Conservation (phyloP, 2,888 invertebrate species). For the Ormyrus labotus region DNA sequence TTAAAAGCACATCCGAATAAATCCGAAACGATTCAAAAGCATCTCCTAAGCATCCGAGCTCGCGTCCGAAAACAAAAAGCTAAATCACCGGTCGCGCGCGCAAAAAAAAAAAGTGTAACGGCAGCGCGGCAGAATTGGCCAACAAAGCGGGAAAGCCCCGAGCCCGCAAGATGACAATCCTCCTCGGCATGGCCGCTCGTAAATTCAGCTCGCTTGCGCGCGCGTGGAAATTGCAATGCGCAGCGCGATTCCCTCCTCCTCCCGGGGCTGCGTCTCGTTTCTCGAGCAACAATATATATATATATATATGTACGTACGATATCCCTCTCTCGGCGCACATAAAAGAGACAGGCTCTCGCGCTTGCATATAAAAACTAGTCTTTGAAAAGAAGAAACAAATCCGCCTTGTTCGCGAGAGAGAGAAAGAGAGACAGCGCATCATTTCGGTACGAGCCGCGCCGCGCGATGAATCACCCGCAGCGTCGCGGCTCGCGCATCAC, state of each 20-base stretch:
- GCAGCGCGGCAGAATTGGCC: too few relatives aligned
- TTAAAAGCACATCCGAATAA: too few relatives aligned
- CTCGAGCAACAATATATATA: conserved; percentile 19
- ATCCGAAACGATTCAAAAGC: too few relatives aligned
- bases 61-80: too few relatives aligned
- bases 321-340: conserved; percentile 4
- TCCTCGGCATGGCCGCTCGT: conserved; percentile 19
- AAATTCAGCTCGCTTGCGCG: conserved; percentile 22
- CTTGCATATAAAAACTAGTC: conserved; percentile 39
- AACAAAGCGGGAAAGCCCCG: too few relatives aligned
- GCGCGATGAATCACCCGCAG: conserved; percentile 5
- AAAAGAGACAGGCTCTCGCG: conserved; percentile 2
- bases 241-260: neutral
- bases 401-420: conserved; percentile 23
- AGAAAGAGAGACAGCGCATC: neutral
- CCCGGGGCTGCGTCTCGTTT: conserved; percentile 19
- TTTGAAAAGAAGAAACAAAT: conserved; percentile 18
- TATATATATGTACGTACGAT: neutral
- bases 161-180: too few relatives aligned
- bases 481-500: neutral
- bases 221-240: conserved; percentile 41
- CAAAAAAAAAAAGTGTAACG: too few relatives aligned
- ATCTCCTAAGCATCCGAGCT: too few relatives aligned
- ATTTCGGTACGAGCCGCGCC: too few relatives aligned
- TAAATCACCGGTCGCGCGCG: too few relatives aligned